phyloP scores from a whole-genome alignment of 2,888 invertebrate species.

The Tenthredo mesomela region DNA sequence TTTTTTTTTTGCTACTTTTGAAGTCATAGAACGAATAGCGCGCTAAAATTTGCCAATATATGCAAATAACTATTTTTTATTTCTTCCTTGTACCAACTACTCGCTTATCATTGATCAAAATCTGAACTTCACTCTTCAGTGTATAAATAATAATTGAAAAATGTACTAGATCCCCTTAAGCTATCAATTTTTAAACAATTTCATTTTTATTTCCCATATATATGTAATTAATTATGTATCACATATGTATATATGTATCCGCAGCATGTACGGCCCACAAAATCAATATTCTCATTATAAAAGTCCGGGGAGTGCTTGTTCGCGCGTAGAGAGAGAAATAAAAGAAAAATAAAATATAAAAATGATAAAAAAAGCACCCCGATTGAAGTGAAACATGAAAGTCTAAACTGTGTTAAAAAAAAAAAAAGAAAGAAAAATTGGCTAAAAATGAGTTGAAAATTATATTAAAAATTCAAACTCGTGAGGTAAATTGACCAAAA shows the following conservation, averaged over 20 bases:
- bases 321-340: not conserved
- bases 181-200: constrained; percentile 20
- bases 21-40: no score
- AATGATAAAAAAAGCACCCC: not conserved
- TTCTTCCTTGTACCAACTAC: not conserved
- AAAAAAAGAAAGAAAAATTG: not conserved
- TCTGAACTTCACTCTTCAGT: not conserved
- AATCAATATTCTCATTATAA: constrained; percentile 31
- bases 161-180: not conserved
- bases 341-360: not conserved
- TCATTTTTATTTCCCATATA: not conserved
- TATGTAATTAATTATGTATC: not conserved
- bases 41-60: no score
- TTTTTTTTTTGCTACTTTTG: no score
- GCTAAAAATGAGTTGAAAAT: not conserved
- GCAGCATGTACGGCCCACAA: not conserved
- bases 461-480: not conserved
- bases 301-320: not conserved
- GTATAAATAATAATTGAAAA: not conserved
- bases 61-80: no score
- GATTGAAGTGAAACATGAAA: constrained; percentile 6
- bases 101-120: not conserved
- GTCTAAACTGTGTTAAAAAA: not conserved
- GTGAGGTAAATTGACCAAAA: constrained; percentile 17
- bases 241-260: not conserved